Conservation (phyloP, 2,888 invertebrate genomes). For the Aphrophora alni region DNA sequence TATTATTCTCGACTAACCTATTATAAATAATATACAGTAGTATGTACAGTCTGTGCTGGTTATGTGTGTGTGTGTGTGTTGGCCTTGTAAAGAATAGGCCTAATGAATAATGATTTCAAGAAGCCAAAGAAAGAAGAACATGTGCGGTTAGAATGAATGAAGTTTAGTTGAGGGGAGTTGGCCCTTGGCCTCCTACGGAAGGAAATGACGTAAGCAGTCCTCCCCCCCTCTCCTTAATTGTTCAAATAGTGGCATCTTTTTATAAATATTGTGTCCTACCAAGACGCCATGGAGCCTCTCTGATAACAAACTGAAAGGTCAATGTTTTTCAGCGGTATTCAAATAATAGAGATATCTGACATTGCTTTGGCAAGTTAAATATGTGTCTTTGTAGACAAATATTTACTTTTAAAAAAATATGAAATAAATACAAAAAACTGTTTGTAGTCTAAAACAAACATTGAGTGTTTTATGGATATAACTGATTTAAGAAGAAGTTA, state of each 20-base stretch:
- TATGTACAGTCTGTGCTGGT: too few relatives aligned
- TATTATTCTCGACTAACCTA: too few relatives aligned
- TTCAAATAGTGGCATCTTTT: neutral
- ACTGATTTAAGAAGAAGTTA: too few relatives aligned
- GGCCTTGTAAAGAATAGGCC: neutral
- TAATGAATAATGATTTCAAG: neutral
- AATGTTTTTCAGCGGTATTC: neutral
- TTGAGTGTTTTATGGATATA: too few relatives aligned
- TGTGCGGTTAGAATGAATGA: neutral
- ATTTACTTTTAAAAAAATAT: too few relatives aligned
- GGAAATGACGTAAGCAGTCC: conserved; percentile 30
- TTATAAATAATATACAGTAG: too few relatives aligned
- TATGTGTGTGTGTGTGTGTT: neutral
- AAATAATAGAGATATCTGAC: neutral
- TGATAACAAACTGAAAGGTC: neutral
- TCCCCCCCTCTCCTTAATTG: conserved; percentile 13
- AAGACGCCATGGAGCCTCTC: neutral
- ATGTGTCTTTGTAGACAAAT: too few relatives aligned
- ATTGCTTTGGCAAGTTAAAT: too few relatives aligned
- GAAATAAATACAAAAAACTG: too few relatives aligned
- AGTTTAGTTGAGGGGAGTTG: conserved; percentile 16
- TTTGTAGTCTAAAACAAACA: too few relatives aligned
- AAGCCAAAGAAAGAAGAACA: neutral
- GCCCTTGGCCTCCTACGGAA: conserved; percentile 34
- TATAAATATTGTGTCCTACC: neutral